Conservation (phyloP, 2,888 invertebrate genomes). For the Eilema griseolum region DNA sequence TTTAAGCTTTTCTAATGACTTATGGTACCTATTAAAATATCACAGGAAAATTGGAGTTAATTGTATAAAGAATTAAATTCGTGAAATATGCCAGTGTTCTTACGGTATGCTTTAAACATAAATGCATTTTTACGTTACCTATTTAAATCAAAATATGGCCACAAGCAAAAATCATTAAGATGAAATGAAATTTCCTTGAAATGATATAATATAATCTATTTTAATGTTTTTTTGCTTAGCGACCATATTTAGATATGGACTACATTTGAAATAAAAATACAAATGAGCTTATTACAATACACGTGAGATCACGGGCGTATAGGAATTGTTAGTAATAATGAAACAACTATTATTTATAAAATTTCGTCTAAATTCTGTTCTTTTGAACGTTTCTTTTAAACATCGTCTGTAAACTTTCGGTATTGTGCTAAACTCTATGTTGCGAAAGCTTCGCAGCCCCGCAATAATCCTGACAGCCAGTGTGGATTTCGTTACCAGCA, state of each 20-base stretch:
- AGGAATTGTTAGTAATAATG: not conserved
- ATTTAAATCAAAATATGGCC: not conserved
- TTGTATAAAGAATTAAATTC: not conserved
- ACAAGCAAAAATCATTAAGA: not conserved
- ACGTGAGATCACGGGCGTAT: not conserved
- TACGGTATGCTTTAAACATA: not conserved
- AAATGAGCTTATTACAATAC: not conserved
- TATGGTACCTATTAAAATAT: not conserved
- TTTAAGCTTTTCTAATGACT: no score
- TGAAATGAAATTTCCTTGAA: no score
- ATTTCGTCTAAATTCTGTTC: not conserved
- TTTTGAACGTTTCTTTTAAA: not conserved
- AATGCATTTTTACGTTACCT: not conserved
- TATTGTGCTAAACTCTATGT: not conserved
- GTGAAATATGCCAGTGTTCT: not conserved
- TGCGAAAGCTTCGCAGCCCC: not conserved
- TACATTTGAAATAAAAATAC: not conserved
- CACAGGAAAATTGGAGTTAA: not conserved
- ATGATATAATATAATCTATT: no score
- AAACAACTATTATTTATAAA: not conserved
- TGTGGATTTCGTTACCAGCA: not conserved
- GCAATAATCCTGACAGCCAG: not conserved
- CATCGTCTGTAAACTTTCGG: not conserved
- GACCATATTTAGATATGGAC: not conserved
- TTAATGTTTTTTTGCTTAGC: no score